Evolutionary conservation across 2,888 invertebrate genomes (phyloP).

Genomic region (Ichneumoninae sp.): DNA sequence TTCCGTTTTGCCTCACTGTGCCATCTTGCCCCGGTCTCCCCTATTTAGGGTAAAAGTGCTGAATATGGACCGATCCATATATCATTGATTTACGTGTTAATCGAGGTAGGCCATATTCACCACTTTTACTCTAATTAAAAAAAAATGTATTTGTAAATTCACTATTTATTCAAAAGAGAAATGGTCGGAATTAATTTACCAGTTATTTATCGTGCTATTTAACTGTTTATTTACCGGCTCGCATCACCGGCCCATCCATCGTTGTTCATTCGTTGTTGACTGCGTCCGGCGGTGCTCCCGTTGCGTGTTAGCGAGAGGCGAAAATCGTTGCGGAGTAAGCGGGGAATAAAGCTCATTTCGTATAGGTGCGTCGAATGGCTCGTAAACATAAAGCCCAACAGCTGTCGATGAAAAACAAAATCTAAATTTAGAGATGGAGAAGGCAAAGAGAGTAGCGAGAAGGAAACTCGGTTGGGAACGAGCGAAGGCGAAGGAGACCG

Average conservation of each 20-base stretch:
- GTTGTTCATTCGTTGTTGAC: conserved; percentile 12
- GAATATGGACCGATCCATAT: too few species aligned
- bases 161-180: neutral
- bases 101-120: too few species aligned
- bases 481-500: conserved; percentile 37
- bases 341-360: conserved; percentile 79
- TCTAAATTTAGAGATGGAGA: conserved; percentile 78
- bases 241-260: neutral
- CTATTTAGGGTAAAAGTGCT: too few species aligned
- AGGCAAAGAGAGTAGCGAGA: conserved; percentile 58
- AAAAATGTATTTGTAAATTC: neutral
- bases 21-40: too few species aligned
- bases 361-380: conserved; percentile 77
- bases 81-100: too few species aligned
- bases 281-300: conserved; percentile 5
- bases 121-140: too few species aligned
- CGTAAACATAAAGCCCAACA: conserved; percentile 81
- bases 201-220: too few species aligned
- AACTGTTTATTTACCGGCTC: neutral
- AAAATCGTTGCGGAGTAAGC: conserved; percentile 17
- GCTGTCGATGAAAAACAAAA: conserved; percentile 82
- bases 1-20: too few species aligned
- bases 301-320: conserved; percentile 58
- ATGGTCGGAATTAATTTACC: too few species aligned
- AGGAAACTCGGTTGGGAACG: conserved; percentile 30